Conservation (phyloP, 2,888 invertebrate species). For the Anarsia innoxiella region DNA sequence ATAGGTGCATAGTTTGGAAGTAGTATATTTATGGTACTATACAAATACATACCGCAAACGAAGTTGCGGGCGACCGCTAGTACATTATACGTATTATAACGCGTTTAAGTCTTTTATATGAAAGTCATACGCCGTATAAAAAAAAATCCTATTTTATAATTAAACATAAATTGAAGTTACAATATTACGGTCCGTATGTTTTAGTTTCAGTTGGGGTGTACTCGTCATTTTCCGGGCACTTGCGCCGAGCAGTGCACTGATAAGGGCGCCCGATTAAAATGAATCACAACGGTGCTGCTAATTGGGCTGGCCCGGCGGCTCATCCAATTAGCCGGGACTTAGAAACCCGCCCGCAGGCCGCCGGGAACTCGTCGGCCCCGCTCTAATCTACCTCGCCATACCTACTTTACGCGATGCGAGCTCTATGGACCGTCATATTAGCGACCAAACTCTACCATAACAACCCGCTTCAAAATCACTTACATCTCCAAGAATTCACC, state of each 20-base stretch:
- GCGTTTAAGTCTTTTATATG: no score
- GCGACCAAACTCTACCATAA: not conserved
- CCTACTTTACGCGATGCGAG: no score
- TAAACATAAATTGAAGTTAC: no score
- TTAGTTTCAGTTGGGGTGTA: not conserved
- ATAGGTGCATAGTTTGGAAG: no score
- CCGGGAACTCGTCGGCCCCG: slow-evolving; percentile 34
- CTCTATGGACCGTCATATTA: no score
- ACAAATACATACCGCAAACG: no score
- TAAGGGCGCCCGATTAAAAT: slow-evolving; percentile 70
- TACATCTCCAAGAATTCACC: slow-evolving; percentile 3
- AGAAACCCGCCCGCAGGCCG: slow-evolving; percentile 61
- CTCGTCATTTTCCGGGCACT: slow-evolving; percentile 4
- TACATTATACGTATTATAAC: no score
- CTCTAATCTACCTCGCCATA: slow-evolving; percentile 41
- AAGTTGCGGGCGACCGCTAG: no score
- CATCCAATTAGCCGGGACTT: slow-evolving; percentile 73
- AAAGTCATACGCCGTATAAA: no score
- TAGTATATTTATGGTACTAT: no score
- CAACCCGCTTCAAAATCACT: slow-evolving; percentile 1
- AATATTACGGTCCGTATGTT: no score
- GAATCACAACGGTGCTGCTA: slow-evolving; percentile 68
- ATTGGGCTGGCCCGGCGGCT: slow-evolving; percentile 61
- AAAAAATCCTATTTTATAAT: no score
- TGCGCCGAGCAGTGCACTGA: slow-evolving; percentile 42